Evolutionary conservation across 2,797 vertebrate genomes (phyloP).

Genomic region (Trematomus bernacchii): DNA sequence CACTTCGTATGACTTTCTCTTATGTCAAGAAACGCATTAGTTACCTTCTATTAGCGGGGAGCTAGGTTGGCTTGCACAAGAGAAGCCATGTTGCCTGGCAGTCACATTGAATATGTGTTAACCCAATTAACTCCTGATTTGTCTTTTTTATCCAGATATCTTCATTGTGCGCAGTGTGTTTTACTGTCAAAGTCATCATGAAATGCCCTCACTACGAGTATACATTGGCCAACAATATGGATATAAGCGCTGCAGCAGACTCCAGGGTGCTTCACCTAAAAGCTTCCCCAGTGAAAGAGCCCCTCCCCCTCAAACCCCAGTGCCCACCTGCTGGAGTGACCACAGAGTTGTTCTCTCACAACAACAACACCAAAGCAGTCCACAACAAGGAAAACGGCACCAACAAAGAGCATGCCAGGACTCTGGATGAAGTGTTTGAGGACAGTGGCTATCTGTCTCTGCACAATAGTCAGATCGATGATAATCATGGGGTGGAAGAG

Average conservation of each 20-base stretch:
- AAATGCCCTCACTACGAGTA: constrained; percentile 59
- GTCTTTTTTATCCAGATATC: constrained; percentile 33
- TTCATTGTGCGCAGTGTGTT: constrained; percentile 10
- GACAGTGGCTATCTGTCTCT: constrained; percentile 95
- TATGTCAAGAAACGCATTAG: accelerated
- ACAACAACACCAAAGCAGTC: constrained; percentile 65
- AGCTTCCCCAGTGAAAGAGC: constrained; percentile 69
- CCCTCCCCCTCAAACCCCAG: constrained; percentile 48
- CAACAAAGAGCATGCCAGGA: constrained; percentile 49
- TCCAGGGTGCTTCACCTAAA: constrained; percentile 35
- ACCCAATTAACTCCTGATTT: not conserved
- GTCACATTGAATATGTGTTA: not conserved
- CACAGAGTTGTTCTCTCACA: constrained; percentile 7
- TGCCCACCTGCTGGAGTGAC: constrained; percentile 24
- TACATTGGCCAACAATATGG: constrained; percentile 33
- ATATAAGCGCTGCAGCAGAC: constrained; percentile 49
- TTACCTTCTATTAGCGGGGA: not conserved
- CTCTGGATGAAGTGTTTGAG: constrained; percentile 76
- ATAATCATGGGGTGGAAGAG: constrained; percentile 62
- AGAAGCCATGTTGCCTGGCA: not conserved
- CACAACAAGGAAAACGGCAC: constrained; percentile 91
- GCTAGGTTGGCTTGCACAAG: not conserved
- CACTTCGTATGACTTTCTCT: accelerated
- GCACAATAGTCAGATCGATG: constrained; percentile 84
- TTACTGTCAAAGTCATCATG: constrained; percentile 53